phyloP scores from a whole-genome alignment of 2,888 invertebrate genomes.

The Drosophila paracracens region DNA sequence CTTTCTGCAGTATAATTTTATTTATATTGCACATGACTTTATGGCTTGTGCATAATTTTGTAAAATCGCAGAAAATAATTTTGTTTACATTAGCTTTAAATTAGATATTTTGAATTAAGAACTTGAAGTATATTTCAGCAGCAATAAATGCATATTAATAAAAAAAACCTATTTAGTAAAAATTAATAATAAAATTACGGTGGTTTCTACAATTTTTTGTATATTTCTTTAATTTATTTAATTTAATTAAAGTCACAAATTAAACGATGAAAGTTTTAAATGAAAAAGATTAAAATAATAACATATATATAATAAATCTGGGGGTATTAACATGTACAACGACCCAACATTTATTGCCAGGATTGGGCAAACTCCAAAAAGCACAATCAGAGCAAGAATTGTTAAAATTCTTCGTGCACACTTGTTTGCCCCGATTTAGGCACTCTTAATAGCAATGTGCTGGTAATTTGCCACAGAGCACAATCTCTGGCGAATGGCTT shows the following conservation, averaged over 20 bases:
- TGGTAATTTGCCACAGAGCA: slow-evolving; percentile 22
- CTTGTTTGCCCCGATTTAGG: neutral
- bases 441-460: slow-evolving; percentile 5
- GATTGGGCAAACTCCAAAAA: neutral
- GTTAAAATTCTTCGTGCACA: neutral
- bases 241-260: neutral
- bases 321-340: neutral
- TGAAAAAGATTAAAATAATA: neutral
- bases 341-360: neutral
- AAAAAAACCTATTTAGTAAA: too few species aligned
- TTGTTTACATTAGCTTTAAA: slow-evolving; percentile 8
- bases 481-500: slow-evolving; percentile 17
- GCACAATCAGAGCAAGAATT: neutral
- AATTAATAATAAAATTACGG: neutral
- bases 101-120: neutral
- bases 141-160: neutral
- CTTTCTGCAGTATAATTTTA: neutral
- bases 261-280: neutral
- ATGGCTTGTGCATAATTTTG: slow-evolving; percentile 14
- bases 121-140: neutral
- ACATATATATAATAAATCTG: neutral
- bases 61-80: slow-evolving; percentile 5
- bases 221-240: neutral
- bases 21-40: slow-evolving; percentile 37
- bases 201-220: neutral